Base-by-base conservation (phyloP, 2,797 vertebrate genomes). In the Hyperoplus lanceolatus region DNA sequence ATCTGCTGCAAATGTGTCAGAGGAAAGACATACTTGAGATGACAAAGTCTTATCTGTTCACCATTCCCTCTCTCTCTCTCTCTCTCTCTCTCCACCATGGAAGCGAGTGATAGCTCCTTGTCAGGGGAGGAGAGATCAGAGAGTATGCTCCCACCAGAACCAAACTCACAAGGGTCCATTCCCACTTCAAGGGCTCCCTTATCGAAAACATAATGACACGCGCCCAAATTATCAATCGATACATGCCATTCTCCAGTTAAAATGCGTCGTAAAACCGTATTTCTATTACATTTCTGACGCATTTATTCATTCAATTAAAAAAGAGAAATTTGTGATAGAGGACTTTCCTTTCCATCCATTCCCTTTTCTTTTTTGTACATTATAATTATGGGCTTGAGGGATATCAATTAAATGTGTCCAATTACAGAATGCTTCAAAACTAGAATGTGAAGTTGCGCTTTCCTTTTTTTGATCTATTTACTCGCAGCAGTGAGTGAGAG, bases 341-440 rank as follows among this genome's bases (percentile, higher is more conserved):
- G 53, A 74, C 75, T 73, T 70, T 29, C 29, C 29, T 29, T 29
- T 29, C 29, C 3, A 29, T 29, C 2, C 29, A 2, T 85, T 79
- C 87, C 81, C 74, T 68, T 77, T 76, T 70, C 56, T 66, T 74
- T 76, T 89, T 84, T 88, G 74, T 68, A 71, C 89, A 87, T 92
- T 87, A 87, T 93, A 92, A 93, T 93, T 87, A 89, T 70, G 73
- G 88, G 89, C 89, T 90, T 93, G 91, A 93, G 88, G 87, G 91
- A 92, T 93, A 93, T 94, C 92, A 94, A 94, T 94, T 93, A 93
- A 92, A 93, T 90, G 92, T 81, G 83, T 90, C 90, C 93, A 94
- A 93, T 94, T 93, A 94, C 88, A 87, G 91, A 93, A 92, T 83
- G 91, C 90, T 92, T 93, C 90, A 92, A 91, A 93, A 93, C 92